Evolutionary conservation across 2,113 vertebrate species (phyloP), one percentile per base, ranked within the genome.

Genomic region (Chionis minor): DNA sequence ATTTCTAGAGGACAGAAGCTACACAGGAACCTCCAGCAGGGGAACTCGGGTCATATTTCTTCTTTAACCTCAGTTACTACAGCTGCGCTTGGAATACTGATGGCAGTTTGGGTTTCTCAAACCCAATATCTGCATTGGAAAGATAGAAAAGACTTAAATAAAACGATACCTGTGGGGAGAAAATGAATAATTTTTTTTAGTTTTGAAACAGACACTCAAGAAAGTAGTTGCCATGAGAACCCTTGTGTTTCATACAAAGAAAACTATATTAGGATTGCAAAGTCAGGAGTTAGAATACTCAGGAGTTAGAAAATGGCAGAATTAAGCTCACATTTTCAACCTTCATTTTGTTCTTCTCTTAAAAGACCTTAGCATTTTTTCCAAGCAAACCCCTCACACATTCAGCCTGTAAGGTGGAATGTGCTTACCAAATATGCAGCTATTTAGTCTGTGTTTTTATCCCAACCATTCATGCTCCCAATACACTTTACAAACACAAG

Each of bases 181-280:
- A 75, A 88, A 74, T 59, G 33, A 95, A 88, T 63, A 61, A 85
- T 80, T 88, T 65, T 71, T 4, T 81, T 95, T 83, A 27, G 9
- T 75, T 92, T 85, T 94, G 71, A 92, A 95, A 66, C 6, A 80
- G 52, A 75, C n/a, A 51, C 38, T 88, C 6, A 2, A 92, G 63
- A 88, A 95, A 61, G 28, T 44, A 95, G 80, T 81, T 93, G 72
- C 69, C 90, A 93, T 92, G 90, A 96, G 82, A 96, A 93, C 59
- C 93, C 52, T 75, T 74, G 47, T 59, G 17, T 33, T 96, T 74
- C 44, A 67, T 65, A 71, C 55, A 81, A 90, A 92, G 71, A 83
- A 86, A 86, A 63, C 18, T 62, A 6, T 47, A 30, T 59, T 61
- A 81, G 56, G 13, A 87, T 62, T 79, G 59, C 63, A 35, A 93